Evolutionary conservation across 1,140 invertebrate genomes (phyloP).

Genomic region (Hypsibius dujardini): DNA sequence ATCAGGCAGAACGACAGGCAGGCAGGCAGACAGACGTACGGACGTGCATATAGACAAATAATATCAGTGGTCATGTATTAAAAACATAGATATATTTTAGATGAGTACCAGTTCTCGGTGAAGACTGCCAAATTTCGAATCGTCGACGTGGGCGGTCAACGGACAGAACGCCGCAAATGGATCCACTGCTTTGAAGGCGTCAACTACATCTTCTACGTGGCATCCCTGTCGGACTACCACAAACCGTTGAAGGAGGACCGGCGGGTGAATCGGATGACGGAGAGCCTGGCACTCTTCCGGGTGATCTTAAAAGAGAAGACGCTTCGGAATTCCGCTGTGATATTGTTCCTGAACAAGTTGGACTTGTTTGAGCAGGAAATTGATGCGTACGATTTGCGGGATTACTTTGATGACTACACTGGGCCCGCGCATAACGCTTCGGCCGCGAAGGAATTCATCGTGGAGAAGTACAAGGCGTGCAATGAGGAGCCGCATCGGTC

Average conservation of each 20-base stretch:
- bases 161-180: constrained; percentile 97
- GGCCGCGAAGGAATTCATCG: too few relatives aligned
- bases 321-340: constrained; percentile 32
- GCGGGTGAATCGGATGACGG: constrained; percentile 86
- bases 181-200: constrained; percentile 99
- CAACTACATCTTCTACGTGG: constrained; percentile 98
- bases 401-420: constrained; percentile 33
- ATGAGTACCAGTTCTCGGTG: too few relatives aligned
- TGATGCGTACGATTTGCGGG: constrained; percentile 28
- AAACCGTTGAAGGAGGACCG: constrained; percentile 97
- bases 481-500: too few relatives aligned
- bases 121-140: constrained; percentile 47
- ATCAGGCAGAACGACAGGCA: too few relatives aligned
- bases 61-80: too few relatives aligned
- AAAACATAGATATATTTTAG: too few relatives aligned
- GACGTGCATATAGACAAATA: too few relatives aligned
- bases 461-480: too few relatives aligned
- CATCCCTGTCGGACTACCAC: constrained; percentile 96
- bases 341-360: constrained; percentile 32
- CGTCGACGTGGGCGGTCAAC: constrained; percentile 98
- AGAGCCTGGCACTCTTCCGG: constrained; percentile 96
- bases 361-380: constrained; percentile 31
- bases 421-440: too few relatives aligned
- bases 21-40: too few relatives aligned
- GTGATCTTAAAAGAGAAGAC: constrained; percentile 98